Evolutionary conservation across 53 echinoderm and acorn worm species (phyloP).

Genomic region (Luidia sarsii): DNA sequence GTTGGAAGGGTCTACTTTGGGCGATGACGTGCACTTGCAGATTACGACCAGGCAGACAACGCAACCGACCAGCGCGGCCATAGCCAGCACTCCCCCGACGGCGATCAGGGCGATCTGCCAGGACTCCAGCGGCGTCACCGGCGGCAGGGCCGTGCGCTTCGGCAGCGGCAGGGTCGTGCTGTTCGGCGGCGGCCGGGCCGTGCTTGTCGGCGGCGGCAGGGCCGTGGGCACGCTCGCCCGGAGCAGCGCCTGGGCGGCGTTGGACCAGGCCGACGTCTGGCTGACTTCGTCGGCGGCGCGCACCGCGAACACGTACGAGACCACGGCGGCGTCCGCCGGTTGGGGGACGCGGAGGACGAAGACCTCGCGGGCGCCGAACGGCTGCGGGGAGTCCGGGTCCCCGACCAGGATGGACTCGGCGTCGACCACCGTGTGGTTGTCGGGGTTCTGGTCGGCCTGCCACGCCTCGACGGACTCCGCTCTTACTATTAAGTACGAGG

Average conservation of each 20-base stretch:
- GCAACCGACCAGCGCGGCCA: not conserved
- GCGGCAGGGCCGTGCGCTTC: not conserved
- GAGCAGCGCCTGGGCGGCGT: conserved; percentile 53
- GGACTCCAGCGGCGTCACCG: not conserved
- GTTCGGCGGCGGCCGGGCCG: conserved; percentile 23
- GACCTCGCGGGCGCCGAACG: conserved; percentile 44
- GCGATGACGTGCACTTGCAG: not conserved
- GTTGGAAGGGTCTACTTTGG: too few relatives aligned
- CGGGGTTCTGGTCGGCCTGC: conserved; percentile 40
- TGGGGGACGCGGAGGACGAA: conserved; percentile 48
- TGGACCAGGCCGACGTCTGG: conserved; percentile 36
- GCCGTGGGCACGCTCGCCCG: too few relatives aligned
- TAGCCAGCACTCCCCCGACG: not conserved
- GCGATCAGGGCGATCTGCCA: conserved; percentile 47
- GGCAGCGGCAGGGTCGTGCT: not conserved
- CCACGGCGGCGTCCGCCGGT: conserved; percentile 15
- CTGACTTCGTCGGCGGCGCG: conserved; percentile 58
- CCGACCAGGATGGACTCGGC: conserved; percentile 40
- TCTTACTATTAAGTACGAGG: conserved; percentile 37
- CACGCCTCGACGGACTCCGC: conserved; percentile 39
- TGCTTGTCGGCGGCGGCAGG: too few relatives aligned
- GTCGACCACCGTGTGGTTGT: conserved; percentile 15
- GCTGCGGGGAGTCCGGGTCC: conserved; percentile 30
- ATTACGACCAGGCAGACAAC: not conserved
- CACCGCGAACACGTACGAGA: conserved; percentile 60